Evolutionary conservation across 1,140 invertebrate genomes (phyloP), one percentile per base, ranked within the genome.

Genomic region (Plodia interpunctella): DNA sequence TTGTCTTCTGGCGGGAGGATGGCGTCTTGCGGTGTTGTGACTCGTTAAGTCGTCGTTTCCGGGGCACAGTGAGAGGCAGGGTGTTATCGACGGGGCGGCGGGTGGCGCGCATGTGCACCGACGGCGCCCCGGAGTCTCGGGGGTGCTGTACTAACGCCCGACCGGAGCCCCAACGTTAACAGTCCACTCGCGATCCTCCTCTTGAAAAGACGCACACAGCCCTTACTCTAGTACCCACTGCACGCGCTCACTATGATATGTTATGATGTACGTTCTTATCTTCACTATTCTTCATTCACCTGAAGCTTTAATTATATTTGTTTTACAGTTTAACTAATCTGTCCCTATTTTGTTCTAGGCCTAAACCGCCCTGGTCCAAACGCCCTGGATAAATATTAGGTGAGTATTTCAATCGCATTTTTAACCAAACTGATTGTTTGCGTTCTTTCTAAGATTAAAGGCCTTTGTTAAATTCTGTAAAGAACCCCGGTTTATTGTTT

Each of bases 31-130:
- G 80, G 81, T 75, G 71, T 78, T 75, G 71, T 78, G 76, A 78
- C 71, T 83, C 71, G 82, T 84, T 85, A 85, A 88, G 82, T 88
- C 73, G 74, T 77, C 79, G 76, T 87, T 88, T 88, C 83, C 85
- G 85, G 83, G 80, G 69, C 82, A 82, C 80, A 80, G 72, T 77
- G 76, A 83, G 80, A 81, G 80, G 75, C 65, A 77, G 76, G 82
- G 76, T 80, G 82, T 75, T 85, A 80, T 85, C 75, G 78, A 76
- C 70, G 71, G 63, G 55, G 72, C 64, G 68, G 68, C 50, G 57
- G 57, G 59, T 66, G 55, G 60, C 79, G 82, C 83, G 83, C 83
- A 86, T 86, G 83, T 85, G 83, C 78, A 67, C 67, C 67, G 59
- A 56, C 74, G 86, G 86, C 86, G 86, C 86, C 83, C 73, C 74